A percentile compares a stretch with the other conserved stretches of the same genome.
These are phyloP conservation scores for Gallirallus australis DNA, from an alignment of 2,797 vertebrate genomes.

Conservation along the genomic window DNA sequence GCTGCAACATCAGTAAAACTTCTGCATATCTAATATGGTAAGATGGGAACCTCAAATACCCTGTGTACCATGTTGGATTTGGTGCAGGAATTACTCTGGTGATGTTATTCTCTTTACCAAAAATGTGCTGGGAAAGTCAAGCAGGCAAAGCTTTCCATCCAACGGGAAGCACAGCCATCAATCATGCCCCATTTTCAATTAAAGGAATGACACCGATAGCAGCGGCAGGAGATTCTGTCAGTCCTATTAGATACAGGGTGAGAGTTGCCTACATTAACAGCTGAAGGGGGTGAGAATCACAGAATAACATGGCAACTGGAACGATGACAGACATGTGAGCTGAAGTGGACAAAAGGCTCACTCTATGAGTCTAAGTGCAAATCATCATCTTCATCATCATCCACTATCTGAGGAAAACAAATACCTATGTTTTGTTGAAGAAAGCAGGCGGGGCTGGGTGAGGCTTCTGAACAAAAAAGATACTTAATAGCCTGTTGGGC, in stretches of 20 bases:
- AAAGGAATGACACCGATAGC: conserved; percentile 55
- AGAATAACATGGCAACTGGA: conserved; percentile 17
- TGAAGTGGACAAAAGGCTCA: conserved; percentile 51
- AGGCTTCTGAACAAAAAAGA: background rate
- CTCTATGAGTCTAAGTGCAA: conserved; percentile 25
- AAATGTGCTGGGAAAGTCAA: conserved; percentile 43
- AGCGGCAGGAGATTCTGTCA: conserved; percentile 40
- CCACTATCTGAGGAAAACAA: background rate
- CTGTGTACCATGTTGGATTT: background rate
- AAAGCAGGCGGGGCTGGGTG: background rate
- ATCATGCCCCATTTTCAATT: conserved; percentile 73
- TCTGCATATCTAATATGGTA: background rate
- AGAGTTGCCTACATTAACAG: conserved; percentile 52
- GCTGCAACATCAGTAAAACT: background rate
- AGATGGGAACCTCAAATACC: background rate
- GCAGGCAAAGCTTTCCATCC: conserved; percentile 27
- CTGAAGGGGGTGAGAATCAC: conserved; percentile 53
- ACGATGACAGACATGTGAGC: conserved; percentile 60
- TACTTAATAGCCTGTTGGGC: background rate
- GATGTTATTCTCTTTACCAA: conserved; percentile 38
- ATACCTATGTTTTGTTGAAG: conserved; percentile 41
- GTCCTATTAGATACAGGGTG: conserved; percentile 40
- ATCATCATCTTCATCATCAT: conserved; percentile 19
- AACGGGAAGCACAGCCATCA: conserved; percentile 50
- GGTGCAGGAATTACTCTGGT: background rate